Percentiles rank a stretch among this genome's conserved stretches.
Evolutionary conservation across 2,888 invertebrate species (phyloP).

Genomic region (Masnerella sp.): DNA sequence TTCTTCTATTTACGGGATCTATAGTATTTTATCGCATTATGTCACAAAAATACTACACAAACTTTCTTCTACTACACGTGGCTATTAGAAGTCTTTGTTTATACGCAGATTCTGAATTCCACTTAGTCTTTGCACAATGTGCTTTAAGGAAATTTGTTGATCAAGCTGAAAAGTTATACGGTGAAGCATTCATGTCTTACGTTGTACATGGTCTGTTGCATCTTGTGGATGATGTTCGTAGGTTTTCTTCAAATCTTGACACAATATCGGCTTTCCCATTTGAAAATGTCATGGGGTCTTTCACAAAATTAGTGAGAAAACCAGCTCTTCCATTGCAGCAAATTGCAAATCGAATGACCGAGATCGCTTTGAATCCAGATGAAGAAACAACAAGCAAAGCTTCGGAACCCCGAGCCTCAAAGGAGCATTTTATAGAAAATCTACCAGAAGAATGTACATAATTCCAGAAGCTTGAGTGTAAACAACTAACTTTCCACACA

Average conservation of each 20-base stretch:
- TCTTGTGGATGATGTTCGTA: conserved; percentile 12
- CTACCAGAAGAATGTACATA: neutral
- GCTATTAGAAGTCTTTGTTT: conserved; percentile 4
- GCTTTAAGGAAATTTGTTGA: conserved; percentile 13
- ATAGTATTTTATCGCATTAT: neutral
- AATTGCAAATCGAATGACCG: conserved; percentile 26
- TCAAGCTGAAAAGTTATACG: neutral
- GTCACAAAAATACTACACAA: neutral
- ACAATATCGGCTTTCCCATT: conserved; percentile 31
- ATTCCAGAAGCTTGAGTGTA: conserved; percentile 3
- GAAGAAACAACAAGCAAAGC: neutral
- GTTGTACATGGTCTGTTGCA: conserved; percentile 13
- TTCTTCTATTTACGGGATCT: conserved; percentile 7
- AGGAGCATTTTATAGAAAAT: conserved; percentile 1
- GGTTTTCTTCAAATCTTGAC: conserved; percentile 31
- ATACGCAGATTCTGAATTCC: conserved; percentile 6
- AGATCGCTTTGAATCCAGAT: conserved; percentile 4
- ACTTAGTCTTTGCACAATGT: conserved; percentile 5
- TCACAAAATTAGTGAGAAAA: conserved; percentile 29
- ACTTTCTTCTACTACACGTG: conserved; percentile 2
- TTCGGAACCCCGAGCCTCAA: neutral
- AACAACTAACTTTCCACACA: neutral
- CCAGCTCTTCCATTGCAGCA: conserved; percentile 28
- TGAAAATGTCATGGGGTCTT: conserved; percentile 43
- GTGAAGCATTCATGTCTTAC: conserved; percentile 9